phyloP scores from a whole-genome alignment of 2,888 invertebrate species.

The Bombylius discolor region DNA sequence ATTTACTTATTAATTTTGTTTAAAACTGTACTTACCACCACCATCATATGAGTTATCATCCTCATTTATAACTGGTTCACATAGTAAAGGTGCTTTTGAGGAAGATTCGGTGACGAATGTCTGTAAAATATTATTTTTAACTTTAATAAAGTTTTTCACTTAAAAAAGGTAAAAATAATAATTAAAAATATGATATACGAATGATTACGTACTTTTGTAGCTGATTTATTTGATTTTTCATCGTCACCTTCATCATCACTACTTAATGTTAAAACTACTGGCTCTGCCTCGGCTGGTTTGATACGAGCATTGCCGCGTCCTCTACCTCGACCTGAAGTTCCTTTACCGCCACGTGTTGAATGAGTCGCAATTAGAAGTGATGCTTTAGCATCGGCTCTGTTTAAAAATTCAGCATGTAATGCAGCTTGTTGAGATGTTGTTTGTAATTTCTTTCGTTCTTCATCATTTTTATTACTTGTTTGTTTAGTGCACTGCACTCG shows the following conservation, averaged over 20 bases:
- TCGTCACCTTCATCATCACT: conserved; percentile 52
- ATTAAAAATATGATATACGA: no score
- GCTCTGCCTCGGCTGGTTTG: conserved; percentile 48
- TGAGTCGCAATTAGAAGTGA: background rate
- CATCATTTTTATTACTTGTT: conserved; percentile 7
- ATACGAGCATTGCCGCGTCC: conserved; percentile 34
- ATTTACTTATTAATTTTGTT: no score
- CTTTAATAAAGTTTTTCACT: background rate
- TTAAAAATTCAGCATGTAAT: conserved; percentile 11
- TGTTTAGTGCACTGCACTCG: conserved; percentile 27
- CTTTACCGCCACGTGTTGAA: conserved; percentile 16
- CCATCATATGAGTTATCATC: conserved; percentile 27
- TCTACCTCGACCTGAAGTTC: conserved; percentile 12
- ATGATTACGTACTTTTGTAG: background rate
- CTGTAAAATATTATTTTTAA: background rate
- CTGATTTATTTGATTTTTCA: conserved; percentile 14
- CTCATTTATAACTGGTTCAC: conserved; percentile 28
- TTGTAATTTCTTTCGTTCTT: conserved; percentile 22
- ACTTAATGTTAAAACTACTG: conserved; percentile 55
- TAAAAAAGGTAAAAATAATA: background rate
- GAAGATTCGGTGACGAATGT: background rate
- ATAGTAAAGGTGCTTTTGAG: conserved; percentile 24
- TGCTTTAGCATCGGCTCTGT: conserved; percentile 15
- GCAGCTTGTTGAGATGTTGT: background rate
- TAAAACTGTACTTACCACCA: conserved; percentile 5